These are phyloP conservation scores for Mastacembelus armatus DNA, from an alignment of 2,797 vertebrate genomes.

Conservation along the genomic window DNA sequence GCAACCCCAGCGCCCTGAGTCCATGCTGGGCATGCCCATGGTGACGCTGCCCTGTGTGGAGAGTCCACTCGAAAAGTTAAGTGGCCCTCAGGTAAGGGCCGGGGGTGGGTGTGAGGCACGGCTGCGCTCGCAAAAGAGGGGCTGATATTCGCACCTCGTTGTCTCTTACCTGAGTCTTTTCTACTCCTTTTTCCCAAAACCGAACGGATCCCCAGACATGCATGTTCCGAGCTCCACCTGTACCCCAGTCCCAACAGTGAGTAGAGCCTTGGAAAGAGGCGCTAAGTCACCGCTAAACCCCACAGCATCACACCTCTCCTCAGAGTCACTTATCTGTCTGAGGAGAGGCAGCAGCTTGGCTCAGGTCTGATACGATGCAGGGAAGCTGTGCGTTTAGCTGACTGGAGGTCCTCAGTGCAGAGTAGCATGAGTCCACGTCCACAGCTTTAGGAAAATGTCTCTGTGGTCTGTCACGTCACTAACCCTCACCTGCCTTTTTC, in stretches of 20 bases:
- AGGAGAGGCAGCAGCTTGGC: constrained; percentile 46
- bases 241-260: constrained; percentile 11
- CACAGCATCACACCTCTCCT: constrained; percentile 7
- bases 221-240: constrained; percentile 41
- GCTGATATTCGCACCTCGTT: constrained; percentile 48
- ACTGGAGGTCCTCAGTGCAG: background rate
- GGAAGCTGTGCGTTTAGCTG: constrained; percentile 16
- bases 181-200: constrained; percentile 10
- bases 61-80: constrained; percentile 94
- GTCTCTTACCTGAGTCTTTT: constrained; percentile 61
- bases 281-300: background rate
- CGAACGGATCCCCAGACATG: constrained; percentile 24
- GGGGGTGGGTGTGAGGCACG: constrained; percentile 47
- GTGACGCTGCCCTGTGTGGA: constrained; percentile 86
- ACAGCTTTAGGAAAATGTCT: constrained; percentile 33
- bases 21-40: constrained; percentile 83
- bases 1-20: constrained; percentile 80
- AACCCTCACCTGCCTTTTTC: constrained; percentile 77
- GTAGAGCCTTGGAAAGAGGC: constrained; percentile 6
- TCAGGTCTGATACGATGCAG: constrained; percentile 33
- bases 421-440: background rate
- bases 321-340: constrained; percentile 23
- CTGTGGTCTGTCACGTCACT: constrained; percentile 52
- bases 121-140: constrained; percentile 39
- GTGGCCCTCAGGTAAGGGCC: constrained; percentile 92